Base-by-base conservation (phyloP, 2,113 vertebrate genomes). In the Arothron firmamentum region DNA sequence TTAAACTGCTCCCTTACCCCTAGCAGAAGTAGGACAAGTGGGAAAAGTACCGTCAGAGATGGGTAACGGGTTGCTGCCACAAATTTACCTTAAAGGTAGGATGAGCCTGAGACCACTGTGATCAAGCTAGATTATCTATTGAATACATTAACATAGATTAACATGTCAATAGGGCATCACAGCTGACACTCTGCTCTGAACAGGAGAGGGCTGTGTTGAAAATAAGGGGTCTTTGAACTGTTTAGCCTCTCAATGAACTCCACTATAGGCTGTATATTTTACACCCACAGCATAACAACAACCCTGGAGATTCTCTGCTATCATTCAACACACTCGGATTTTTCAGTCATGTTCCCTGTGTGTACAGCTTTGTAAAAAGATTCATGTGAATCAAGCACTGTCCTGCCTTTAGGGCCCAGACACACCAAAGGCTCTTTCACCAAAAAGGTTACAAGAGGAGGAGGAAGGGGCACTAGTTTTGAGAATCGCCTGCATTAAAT, bases 141-240 rank as follows among this genome's bases (percentile, higher is more conserved):
- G 86, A 88, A 87, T 83, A 86, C 67, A 89, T 89, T 89, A 81
- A 78, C 85, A 83, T 87, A 4, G 50, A 88, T 88, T 88, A 88
- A 79, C 86, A 87, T 87, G 86, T 87, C 82, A 87, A 89, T 89
- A 74, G 83, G 70, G 62, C 72, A 84, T 84, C 85, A 79, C 85
- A 83, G 85, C 83, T 86, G 84, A 86, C 75, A 77, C 80, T 60
- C 68, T 15, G n/a, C 59, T 72, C 9, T 70, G 72, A 79, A 63
- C 55, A 62, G 56, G 71, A 65, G 58, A 56, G 70, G 47, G 63
- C 19, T 65, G 52, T 52, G 43, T 49, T 66, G 15, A 50, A 70
- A 75, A 69, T 53, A 49, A 43, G 45, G 67, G 42, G 47, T 28
- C 77, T 84, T 85, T 86, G 79, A 85, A 84, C 76, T 78, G 65